Evolutionary conservation across 2,888 invertebrate species (phyloP), one percentile per base, ranked within the genome.

Genomic region (Hylaea fasciaria): DNA sequence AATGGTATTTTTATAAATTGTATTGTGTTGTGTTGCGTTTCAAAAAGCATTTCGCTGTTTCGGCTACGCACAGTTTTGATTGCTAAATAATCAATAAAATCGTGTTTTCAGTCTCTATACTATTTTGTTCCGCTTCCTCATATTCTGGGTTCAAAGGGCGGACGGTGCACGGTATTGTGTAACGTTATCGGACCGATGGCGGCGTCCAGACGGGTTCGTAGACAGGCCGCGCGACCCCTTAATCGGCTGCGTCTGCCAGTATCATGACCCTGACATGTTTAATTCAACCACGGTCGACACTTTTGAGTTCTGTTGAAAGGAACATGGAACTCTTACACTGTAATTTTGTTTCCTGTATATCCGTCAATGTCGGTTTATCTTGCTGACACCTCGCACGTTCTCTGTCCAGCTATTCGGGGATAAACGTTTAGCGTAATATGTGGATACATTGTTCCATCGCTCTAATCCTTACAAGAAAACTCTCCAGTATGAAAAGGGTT

Each of bases 161-260:
- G 39, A 56, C 9, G 32, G 5, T 28, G 9, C 5, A 32, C 39
- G 32, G 32, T 32, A 32, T 32, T 16, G 17, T 45, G 40, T 56
- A 55, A 62, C 57, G 61, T 70, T 64, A 73, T 65, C 72, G 61
- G 58, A 44, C 32, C 56, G 60, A 68, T 64, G 66, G 59, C 55
- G 46, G 59, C 52, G 69, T 66, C 71, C 45, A 83, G 77, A 80
- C 80, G 70, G 66, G 69, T 64, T 65, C 65, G 67, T 78, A 83
- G 83, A 83, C 85, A 76, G 83, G 79, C 72, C 81, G 70, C 81
- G 70, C 78, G 82, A 83, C 84, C 84, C 77, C 76, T 82, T 81
- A 83, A 65, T 8, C 14, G 40, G 8, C 66, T 63, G 69, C 72
- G 73, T 60, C 70, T 65, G 66, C 74, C 73, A 56, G 59, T 73